These are phyloP conservation scores for Callorhinus ursinus DNA, from an alignment of 2,113 vertebrate genomes.

Conservation along the genomic window DNA sequence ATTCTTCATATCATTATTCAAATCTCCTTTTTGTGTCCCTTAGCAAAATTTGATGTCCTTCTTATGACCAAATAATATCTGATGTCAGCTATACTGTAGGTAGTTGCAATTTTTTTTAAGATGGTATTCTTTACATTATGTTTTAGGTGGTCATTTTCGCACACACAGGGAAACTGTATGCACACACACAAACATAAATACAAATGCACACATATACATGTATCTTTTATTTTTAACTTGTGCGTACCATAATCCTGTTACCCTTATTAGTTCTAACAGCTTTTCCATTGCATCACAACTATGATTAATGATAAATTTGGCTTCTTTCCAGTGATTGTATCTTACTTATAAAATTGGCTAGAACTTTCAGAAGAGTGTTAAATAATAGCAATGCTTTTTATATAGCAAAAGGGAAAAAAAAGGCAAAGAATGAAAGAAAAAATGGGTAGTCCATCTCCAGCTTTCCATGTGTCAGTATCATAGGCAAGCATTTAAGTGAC, in stretches of 20 bases:
- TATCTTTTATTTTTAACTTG: neutral
- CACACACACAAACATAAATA: no score
- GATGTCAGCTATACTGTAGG: neutral
- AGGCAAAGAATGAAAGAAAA: neutral
- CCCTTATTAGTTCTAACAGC: neutral
- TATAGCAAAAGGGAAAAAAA: neutral
- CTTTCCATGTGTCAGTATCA: neutral
- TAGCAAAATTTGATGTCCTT: neutral
- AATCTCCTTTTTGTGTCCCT: neutral
- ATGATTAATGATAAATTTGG: neutral
- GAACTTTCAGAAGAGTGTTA: neutral
- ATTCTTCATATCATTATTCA: neutral
- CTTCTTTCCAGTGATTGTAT: neutral
- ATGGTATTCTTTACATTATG: neutral
- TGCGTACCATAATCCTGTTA: neutral
- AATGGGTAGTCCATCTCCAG: neutral
- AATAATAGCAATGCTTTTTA: neutral
- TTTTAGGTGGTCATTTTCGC: neutral
- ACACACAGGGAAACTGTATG: neutral
- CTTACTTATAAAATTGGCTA: neutral
- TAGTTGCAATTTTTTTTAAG: neutral
- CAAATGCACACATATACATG: no score
- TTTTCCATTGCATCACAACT: neutral
- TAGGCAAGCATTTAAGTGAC: neutral
- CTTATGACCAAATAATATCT: neutral